Evolutionary conservation across 2,797 vertebrate genomes (phyloP).

Genomic region (Neopelma chrysocephalum): DNA sequence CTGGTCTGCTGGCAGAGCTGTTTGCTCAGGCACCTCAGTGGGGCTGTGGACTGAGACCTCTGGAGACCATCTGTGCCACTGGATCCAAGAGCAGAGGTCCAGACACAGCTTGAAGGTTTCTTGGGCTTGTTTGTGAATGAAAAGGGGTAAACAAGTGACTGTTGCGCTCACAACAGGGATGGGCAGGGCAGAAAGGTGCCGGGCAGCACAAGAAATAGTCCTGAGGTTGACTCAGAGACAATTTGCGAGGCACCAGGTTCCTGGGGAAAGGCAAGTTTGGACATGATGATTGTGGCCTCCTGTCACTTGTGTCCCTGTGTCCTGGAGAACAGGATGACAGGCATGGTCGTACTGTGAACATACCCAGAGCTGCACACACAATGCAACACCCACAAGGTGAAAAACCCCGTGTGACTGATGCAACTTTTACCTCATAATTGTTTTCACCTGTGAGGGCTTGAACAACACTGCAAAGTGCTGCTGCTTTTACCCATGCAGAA

Average conservation of each 20-base stretch:
- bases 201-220: neutral
- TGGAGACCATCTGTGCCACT: neutral
- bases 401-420: neutral
- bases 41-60: neutral
- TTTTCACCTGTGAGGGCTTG: neutral
- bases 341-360: neutral
- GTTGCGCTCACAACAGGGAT: accelerated
- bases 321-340: neutral
- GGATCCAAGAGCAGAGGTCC: neutral
- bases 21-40: neutral
- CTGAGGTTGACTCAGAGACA: neutral
- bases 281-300: neutral
- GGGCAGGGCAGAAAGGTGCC: neutral
- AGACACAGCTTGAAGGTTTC: neutral
- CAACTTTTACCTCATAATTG: neutral
- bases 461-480: neutral
- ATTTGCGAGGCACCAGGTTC: neutral
- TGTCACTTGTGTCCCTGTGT: neutral
- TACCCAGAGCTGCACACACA: neutral
- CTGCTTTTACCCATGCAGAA: neutral
- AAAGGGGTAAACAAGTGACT: neutral
- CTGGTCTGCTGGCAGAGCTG: neutral
- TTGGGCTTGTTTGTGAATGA: neutral
- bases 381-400: neutral
- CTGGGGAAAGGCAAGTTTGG: neutral